These are phyloP conservation scores for Epizoanthus stellaris DNA, from an alignment of 92 coral and sea anemone species.

Conservation along the genomic window DNA sequence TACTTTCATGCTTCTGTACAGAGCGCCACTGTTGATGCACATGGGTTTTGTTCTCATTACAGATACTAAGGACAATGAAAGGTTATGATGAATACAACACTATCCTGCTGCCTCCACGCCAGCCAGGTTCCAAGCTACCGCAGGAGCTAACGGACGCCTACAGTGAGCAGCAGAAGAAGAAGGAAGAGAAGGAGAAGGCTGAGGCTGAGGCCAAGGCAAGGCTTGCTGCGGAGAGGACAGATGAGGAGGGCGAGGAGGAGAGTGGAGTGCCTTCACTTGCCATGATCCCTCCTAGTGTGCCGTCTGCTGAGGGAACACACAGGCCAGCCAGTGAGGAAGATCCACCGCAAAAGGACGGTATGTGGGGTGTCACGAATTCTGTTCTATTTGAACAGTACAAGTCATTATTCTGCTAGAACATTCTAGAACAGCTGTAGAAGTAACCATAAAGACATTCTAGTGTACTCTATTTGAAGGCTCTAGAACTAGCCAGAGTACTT, in stretches of 20 bases:
- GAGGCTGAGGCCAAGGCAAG: constrained; percentile 80
- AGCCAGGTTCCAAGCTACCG: constrained; percentile 90
- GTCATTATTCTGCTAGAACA: too few relatives aligned
- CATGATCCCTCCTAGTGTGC: constrained; percentile 64
- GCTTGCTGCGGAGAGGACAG: constrained; percentile 71
- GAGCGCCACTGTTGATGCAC: not conserved
- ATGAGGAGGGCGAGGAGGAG: constrained; percentile 56
- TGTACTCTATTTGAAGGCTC: too few relatives aligned
- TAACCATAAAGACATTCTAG: too few relatives aligned
- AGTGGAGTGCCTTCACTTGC: constrained; percentile 49
- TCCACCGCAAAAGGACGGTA: constrained; percentile 21
- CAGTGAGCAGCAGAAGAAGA: constrained; percentile 83
- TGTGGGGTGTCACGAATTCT: not conserved
- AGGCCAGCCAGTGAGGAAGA: constrained; percentile 52
- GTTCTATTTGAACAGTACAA: too few relatives aligned
- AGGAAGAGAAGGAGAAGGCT: constrained; percentile 90
- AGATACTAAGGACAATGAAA: constrained; percentile 95
- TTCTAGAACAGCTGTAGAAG: too few relatives aligned
- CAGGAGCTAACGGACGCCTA: constrained; percentile 79
- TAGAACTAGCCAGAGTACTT: too few relatives aligned
- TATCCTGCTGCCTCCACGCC: constrained; percentile 91
- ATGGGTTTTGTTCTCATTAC: not conserved
- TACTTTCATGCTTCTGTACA: not conserved
- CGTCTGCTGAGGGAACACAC: constrained; percentile 38
- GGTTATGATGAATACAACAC: constrained; percentile 99